A percentile compares a stretch with the other conserved stretches of the same genome.
These are phyloP conservation scores for Engraulis encrasicolus DNA, from an alignment of 2,113 vertebrate species.

Conservation along the genomic window DNA sequence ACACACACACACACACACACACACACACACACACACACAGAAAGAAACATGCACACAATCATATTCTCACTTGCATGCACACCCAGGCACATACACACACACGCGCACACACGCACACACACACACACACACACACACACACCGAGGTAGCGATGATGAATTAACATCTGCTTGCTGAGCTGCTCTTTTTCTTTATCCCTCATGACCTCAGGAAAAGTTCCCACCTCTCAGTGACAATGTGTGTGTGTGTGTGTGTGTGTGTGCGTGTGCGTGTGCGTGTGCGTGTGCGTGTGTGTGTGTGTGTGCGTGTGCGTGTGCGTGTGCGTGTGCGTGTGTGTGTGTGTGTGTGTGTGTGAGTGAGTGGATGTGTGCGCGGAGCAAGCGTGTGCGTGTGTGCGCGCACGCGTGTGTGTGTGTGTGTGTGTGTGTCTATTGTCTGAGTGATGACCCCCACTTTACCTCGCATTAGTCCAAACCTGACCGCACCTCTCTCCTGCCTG, in stretches of 20 bases:
- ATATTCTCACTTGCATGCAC: too few species aligned
- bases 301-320: not conserved
- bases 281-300: constrained; percentile 1
- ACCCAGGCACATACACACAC: not conserved
- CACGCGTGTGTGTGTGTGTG: not conserved
- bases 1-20: too few species aligned
- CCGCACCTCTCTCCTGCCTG: not conserved
- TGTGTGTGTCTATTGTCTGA: not conserved
- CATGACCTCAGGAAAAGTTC: constrained; percentile 4
- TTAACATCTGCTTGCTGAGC: constrained; percentile 13
- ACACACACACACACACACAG: not conserved
- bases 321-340: not conserved
- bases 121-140: constrained; percentile 6
- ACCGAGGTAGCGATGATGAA: not conserved
- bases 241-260: constrained; percentile 1
- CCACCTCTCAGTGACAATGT: not conserved
- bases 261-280: not conserved
- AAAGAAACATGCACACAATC: not conserved
- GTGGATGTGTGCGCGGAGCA: too few species aligned
- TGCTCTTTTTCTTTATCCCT: not conserved
- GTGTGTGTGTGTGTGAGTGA: too few species aligned
- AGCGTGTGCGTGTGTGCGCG: too few species aligned
- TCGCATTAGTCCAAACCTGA: not conserved
- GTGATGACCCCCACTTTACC: constrained; percentile 13
- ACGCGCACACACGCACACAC: not conserved